phyloP scores from a whole-genome alignment of 2,888 invertebrate genomes.

The Drosophila lutescens region DNA sequence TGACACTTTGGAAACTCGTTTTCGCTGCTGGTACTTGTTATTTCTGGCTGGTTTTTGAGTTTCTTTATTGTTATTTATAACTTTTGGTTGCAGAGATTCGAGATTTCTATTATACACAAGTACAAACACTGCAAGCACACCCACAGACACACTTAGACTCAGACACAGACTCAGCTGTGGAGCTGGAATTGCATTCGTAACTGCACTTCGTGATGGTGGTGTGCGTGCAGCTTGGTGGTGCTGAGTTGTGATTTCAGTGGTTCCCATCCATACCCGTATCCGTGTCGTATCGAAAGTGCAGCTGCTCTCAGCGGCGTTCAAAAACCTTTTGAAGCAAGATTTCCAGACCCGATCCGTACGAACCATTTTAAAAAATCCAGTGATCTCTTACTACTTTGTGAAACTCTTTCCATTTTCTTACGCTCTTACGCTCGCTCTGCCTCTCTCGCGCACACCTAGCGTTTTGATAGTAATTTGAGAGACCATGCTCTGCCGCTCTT shows the following conservation, averaged over 20 bases:
- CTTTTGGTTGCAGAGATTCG: constrained; percentile 52
- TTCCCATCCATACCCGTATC: constrained; percentile 42
- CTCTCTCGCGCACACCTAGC: no score
- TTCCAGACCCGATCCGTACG: no score
- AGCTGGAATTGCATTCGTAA: constrained; percentile 51
- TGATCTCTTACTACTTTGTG: no score
- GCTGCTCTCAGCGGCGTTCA: constrained; percentile 81
- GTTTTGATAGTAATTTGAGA: no score
- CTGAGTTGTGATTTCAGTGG: constrained; percentile 23
- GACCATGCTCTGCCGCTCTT: no score
- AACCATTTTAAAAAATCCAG: no score
- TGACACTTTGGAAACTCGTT: constrained; percentile 74
- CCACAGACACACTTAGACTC: constrained; percentile 22
- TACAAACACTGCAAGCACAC: constrained; percentile 30
- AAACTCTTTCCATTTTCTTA: no score
- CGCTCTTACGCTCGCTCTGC: no score
- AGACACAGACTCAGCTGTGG: constrained; percentile 41
- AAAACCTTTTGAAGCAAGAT: no score
- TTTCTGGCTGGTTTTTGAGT: constrained; percentile 26
- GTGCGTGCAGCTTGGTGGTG: constrained; percentile 32
- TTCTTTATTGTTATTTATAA: constrained; percentile 18
- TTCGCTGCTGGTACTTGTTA: constrained; percentile 33
- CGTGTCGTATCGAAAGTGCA: constrained; percentile 52
- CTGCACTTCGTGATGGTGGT: constrained; percentile 20
- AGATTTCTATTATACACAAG: constrained; percentile 59